Conservation (phyloP, 2,797 vertebrate species). For the Eulemur mongoz region DNA sequence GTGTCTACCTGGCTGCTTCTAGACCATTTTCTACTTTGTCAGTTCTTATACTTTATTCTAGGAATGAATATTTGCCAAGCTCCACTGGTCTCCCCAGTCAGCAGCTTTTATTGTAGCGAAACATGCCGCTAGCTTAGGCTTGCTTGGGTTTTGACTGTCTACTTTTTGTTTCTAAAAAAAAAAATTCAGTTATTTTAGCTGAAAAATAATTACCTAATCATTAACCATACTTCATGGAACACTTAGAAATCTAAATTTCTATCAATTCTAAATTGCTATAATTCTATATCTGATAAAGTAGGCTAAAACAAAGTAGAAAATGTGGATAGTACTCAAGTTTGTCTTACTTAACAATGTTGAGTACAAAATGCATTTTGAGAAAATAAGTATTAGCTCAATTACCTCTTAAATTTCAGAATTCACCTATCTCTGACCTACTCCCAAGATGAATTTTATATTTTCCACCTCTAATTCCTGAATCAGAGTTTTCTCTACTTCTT, state of each 20-base stretch:
- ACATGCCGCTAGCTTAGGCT: not conserved
- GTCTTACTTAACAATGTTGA: not conserved
- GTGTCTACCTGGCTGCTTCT: not conserved
- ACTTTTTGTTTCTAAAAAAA: not conserved
- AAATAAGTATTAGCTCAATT: not conserved
- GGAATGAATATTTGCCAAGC: not conserved
- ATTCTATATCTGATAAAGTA: not conserved
- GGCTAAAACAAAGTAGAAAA: not conserved
- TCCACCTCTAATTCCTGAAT: not conserved
- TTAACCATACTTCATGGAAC: not conserved
- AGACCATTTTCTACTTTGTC: not conserved
- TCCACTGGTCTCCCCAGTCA: not conserved
- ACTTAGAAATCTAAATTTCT: not conserved
- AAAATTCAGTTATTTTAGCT: not conserved
- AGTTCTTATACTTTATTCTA: not conserved
- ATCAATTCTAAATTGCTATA: not conserved
- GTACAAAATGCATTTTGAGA: not conserved
- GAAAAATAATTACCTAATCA: not conserved
- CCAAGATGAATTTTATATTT: not conserved
- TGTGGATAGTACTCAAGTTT: not conserved
- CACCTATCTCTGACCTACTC: not conserved
- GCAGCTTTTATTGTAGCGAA: not conserved
- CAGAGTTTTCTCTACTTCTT: not conserved
- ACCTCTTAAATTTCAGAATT: not conserved
- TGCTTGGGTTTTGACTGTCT: conserved; percentile 35